Evolutionary conservation across 2,797 vertebrate species (phyloP).

Genomic region (Pipistrellus pygmaeus): DNA sequence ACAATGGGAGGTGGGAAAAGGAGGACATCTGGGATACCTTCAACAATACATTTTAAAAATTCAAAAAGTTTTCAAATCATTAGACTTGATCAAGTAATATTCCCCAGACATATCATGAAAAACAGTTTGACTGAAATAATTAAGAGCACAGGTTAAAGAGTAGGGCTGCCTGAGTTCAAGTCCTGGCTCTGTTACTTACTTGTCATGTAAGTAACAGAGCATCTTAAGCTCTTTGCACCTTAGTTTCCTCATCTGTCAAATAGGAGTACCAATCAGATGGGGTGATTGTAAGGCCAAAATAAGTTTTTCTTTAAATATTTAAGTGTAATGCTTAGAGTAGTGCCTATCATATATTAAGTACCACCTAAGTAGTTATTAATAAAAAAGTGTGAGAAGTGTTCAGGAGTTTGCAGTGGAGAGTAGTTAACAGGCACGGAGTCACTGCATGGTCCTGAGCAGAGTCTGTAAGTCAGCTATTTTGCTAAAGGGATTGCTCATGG

Average conservation of each 20-base stretch:
- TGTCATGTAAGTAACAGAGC: background rate
- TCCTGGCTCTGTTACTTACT: background rate
- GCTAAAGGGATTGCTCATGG: background rate
- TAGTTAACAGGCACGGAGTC: background rate
- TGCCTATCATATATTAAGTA: background rate
- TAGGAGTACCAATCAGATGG: background rate
- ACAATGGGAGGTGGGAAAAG: too few relatives aligned
- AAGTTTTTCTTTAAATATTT: background rate
- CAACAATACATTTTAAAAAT: too few relatives aligned
- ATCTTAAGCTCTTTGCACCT: background rate
- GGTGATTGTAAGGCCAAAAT: background rate
- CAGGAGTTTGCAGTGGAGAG: background rate
- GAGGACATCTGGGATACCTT: too few relatives aligned
- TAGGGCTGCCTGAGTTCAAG: background rate
- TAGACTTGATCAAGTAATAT: background rate
- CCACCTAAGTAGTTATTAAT: background rate
- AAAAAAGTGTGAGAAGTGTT: background rate
- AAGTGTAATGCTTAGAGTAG: background rate
- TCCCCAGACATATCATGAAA: too few relatives aligned
- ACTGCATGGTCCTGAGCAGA: background rate
- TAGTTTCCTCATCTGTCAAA: constrained; percentile 11
- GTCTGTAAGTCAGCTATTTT: background rate
- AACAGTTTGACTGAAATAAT: background rate
- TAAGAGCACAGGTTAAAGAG: background rate
- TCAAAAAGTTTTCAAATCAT: background rate